phyloP scores from a whole-genome alignment of 1,140 invertebrate species.

The Linepithema humile region DNA sequence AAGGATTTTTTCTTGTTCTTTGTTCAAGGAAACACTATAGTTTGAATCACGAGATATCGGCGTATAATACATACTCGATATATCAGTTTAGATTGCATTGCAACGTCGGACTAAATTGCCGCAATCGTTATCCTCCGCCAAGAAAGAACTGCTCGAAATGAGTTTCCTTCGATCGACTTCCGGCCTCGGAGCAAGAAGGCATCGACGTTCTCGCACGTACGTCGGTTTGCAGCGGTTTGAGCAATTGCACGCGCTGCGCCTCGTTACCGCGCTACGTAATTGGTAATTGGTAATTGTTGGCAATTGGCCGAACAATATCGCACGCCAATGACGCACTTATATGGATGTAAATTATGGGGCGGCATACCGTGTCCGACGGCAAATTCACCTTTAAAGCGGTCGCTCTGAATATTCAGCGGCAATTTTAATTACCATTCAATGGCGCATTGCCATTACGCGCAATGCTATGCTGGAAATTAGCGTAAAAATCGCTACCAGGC shows the following conservation, averaged over 20 bases:
- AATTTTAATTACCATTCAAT: constrained; percentile 56
- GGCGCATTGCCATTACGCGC: constrained; percentile 33
- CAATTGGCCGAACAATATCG: constrained; percentile 52
- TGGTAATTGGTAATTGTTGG: constrained; percentile 61
- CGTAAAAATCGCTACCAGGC: constrained; percentile 39
- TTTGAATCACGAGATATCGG: constrained; percentile 30
- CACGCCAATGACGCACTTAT: constrained; percentile 20
- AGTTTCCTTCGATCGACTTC: constrained; percentile 61
- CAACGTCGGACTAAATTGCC: constrained; percentile 58
- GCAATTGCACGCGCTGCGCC: constrained; percentile 52
- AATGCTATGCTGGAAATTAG: constrained; percentile 35
- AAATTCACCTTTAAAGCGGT: constrained; percentile 51
- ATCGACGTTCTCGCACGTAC: constrained; percentile 49
- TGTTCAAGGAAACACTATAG: constrained; percentile 18
- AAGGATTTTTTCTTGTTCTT: constrained; percentile 30
- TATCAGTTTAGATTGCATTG: constrained; percentile 57
- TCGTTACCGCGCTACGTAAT: constrained; percentile 62
- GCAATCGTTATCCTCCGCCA: constrained; percentile 50
- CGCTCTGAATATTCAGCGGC: constrained; percentile 52
- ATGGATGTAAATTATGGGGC: constrained; percentile 47
- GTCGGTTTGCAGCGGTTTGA: constrained; percentile 34
- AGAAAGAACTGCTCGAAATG: constrained; percentile 55
- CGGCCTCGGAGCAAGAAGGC: constrained; percentile 36
- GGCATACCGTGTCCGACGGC: constrained; percentile 36
- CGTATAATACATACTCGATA: constrained; percentile 50